Percentiles rank a stretch among this genome's conserved stretches.
Evolutionary conservation across 2,797 vertebrate species (phyloP).

Genomic region (Taenioides sp.): DNA sequence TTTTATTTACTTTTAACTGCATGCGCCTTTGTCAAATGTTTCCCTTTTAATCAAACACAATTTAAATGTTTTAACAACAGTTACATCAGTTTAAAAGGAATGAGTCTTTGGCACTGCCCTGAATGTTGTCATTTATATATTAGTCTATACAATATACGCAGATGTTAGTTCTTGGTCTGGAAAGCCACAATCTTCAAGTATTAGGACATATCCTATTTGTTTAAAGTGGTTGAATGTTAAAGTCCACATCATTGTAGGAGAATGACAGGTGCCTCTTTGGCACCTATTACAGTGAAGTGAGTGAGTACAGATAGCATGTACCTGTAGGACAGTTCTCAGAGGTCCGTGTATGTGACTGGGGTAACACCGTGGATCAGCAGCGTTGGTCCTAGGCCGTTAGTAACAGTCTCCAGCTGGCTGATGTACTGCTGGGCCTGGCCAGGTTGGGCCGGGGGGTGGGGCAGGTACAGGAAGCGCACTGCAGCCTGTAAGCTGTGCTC

Average conservation of each 20-base stretch:
- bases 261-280: slow-evolving; percentile 3
- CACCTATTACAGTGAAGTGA: background rate
- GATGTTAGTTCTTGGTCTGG: background rate
- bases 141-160: background rate
- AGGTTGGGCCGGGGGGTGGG: slow-evolving; percentile 78
- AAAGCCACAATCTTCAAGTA: slow-evolving; percentile 37
- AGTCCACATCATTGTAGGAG: slow-evolving; percentile 13
- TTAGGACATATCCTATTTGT: slow-evolving; percentile 35
- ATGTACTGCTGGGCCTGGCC: slow-evolving; percentile 80
- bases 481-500: slow-evolving; percentile 83
- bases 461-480: slow-evolving; percentile 89
- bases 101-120: slow-evolving; percentile 4
- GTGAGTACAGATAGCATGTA: background rate
- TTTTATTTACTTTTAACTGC: background rate
- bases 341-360: slow-evolving; percentile 89
- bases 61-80: background rate
- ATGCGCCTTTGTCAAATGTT: no score
- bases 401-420: slow-evolving; percentile 81
- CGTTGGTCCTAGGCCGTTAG: slow-evolving; percentile 82
- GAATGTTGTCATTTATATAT: slow-evolving; percentile 23
- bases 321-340: slow-evolving; percentile 65
- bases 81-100: background rate
- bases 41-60: background rate
- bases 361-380: slow-evolving; percentile 89
- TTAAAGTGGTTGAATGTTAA: slow-evolving; percentile 13